phyloP scores from a whole-genome alignment of 2,888 invertebrate species.

The Lottia gigantea region DNA sequence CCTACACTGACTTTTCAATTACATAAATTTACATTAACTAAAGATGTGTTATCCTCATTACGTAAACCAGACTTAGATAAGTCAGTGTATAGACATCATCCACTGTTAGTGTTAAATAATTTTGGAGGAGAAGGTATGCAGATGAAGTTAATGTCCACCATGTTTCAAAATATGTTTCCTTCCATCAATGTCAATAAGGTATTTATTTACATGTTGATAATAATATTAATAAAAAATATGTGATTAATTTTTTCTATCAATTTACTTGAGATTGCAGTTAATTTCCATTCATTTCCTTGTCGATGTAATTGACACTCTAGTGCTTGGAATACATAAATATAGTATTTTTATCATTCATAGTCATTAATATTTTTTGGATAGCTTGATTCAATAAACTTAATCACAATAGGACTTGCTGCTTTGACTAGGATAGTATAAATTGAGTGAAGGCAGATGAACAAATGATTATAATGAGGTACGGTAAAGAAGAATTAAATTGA shows the following conservation, averaged over 20 bases:
- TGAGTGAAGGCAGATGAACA: too few species aligned
- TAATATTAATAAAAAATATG: too few species aligned
- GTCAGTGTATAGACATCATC: slow-evolving; percentile 84
- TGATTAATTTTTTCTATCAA: background rate
- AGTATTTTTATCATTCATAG: too few species aligned
- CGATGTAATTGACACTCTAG: too few species aligned
- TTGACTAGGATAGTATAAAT: background rate
- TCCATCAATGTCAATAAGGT: slow-evolving; percentile 93
- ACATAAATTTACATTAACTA: slow-evolving; percentile 81
- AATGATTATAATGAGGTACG: too few species aligned
- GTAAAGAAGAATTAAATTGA: too few species aligned
- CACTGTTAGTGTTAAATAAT: slow-evolving; percentile 80
- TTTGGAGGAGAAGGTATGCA: slow-evolving; percentile 84
- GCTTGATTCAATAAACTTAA: too few species aligned
- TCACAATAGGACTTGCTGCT: too few species aligned
- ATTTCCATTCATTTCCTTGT: too few species aligned
- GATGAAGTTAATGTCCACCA: slow-evolving; percentile 84
- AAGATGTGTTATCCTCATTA: slow-evolving; percentile 87
- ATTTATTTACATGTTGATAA: slow-evolving; percentile 43
- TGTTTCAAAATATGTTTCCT: slow-evolving; percentile 99
- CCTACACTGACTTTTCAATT: slow-evolving; percentile 85
- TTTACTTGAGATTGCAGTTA: too few species aligned
- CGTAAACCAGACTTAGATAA: slow-evolving; percentile 77
- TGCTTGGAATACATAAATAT: too few species aligned
- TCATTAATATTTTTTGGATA: too few species aligned